phyloP scores from a whole-genome alignment of 2,113 vertebrate genomes.

The Asarcornis scutulata region DNA sequence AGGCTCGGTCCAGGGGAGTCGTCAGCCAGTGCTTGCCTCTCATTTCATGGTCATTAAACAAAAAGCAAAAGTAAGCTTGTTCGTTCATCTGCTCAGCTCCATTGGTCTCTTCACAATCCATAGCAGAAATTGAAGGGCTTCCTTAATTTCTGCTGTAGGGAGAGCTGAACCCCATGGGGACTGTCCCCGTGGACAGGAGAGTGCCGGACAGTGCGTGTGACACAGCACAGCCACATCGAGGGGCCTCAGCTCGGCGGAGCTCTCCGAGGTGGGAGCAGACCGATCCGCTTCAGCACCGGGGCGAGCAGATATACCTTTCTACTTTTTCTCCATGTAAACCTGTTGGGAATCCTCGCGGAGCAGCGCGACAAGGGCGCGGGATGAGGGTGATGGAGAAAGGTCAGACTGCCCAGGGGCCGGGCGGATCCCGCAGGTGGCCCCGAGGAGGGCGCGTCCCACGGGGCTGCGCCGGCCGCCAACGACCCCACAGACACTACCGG shows the following conservation, averaged over 20 bases:
- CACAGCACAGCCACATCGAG: background rate
- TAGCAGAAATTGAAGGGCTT: background rate
- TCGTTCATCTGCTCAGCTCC: background rate
- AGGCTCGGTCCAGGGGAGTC: background rate
- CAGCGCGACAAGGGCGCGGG: rapidly evolving
- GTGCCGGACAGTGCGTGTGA: background rate
- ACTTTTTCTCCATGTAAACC: background rate
- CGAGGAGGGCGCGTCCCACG: rapidly evolving
- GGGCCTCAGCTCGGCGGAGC: background rate
- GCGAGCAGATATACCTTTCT: background rate
- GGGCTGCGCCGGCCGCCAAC: background rate
- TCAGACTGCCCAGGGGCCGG: background rate
- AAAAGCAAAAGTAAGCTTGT: background rate
- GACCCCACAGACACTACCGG: background rate
- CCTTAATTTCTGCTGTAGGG: background rate
- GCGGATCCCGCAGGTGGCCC: background rate
- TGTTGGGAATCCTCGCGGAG: background rate
- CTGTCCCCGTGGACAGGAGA: rapidly evolving
- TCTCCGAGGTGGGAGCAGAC: background rate
- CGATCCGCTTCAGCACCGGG: background rate
- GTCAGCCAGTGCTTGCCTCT: rapidly evolving
- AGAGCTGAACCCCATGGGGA: background rate
- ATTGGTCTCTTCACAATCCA: background rate
- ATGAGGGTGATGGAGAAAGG: rapidly evolving
- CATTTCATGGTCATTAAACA: background rate